Evolutionary conservation across 2,113 vertebrate genomes (phyloP), one percentile per base, ranked within the genome.

Genomic region (Oplegnathus fasciatus): DNA sequence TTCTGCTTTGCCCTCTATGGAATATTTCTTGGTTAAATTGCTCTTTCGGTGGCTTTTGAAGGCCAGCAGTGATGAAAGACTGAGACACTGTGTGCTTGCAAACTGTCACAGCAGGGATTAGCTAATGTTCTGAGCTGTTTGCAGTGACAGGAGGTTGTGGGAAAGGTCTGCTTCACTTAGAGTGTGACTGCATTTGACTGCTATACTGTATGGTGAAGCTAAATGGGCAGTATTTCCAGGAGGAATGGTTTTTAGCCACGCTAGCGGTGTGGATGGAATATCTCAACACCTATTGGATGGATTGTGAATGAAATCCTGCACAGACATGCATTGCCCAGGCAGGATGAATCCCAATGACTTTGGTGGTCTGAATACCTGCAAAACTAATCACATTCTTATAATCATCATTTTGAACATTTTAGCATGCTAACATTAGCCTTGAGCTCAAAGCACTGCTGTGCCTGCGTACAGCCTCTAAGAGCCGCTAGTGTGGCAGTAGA

Each of bases 131-230:
- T 34, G 71, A 72, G 74, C 44, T 58, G 81, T 70, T 76, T 37
- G 66, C 34, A 7, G 70, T 71, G 34, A 75, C 30, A 75, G 61
- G 34, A 68, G 79, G 82, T 84, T 82, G 76, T 82, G 76, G 65
- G 61, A 88, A 91, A 83, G 83, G 80, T 84, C 83, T 77, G 46
- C 70, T 71, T 79, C 30, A 54, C 44, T 64, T 52, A n/a, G 13
- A 79, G 50, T 84, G 80, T 78, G 65, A 85, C 34, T 86, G 54
- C 22, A 67, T 77, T 64, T 70, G 60, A 80, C 65, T 67, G 46
- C 61, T 55, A 26, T n/a, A 46, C 28, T 71, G 81, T 62, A 28
- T 61, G 5, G 64, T 24, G 37, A 30, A 22, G 54, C 9, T 68
- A 58, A 65, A 34, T 58, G n/a, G 62, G 18, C 26, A 55, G 54